Percentiles rank a stretch among this genome's conserved stretches.
Evolutionary conservation across 2,113 vertebrate genomes (phyloP).

Genomic region (Oryzias celebensis): DNA sequence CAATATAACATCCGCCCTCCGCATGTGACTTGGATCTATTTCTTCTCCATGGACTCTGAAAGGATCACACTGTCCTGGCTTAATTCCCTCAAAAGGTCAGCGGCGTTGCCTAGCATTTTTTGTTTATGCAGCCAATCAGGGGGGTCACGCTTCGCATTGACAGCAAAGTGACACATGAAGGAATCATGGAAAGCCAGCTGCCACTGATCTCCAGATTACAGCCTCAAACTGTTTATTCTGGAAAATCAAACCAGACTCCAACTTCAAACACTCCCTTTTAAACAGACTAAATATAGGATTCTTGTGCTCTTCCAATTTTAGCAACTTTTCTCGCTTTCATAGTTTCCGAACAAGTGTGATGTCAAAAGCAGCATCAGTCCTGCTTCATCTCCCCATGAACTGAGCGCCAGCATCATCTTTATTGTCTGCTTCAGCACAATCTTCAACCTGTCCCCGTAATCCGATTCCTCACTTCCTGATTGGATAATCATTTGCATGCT

Average conservation of each 20-base stretch:
- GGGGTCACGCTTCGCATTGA: conserved; percentile 23
- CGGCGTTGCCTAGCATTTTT: conserved; percentile 61
- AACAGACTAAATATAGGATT: conserved; percentile 41
- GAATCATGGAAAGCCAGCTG: conserved; percentile 35
- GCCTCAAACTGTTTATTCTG: conserved; percentile 8
- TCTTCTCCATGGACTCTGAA: conserved; percentile 42
- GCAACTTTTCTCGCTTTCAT: conserved; percentile 1
- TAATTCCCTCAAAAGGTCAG: conserved; percentile 73
- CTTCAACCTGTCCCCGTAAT: conserved; percentile 60
- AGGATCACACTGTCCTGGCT: conserved; percentile 64
- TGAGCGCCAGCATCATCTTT: conserved; percentile 29
- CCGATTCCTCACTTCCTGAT: conserved; percentile 70
- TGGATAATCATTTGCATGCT: conserved; percentile 72
- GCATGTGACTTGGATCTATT: conserved; percentile 49
- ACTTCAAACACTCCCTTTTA: conserved; percentile 22
- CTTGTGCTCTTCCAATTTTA: conserved; percentile 10
- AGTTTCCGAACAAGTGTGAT: conserved; percentile 7
- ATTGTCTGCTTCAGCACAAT: conserved; percentile 44
- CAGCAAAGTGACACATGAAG: conserved; percentile 33
- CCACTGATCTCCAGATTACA: conserved; percentile 18
- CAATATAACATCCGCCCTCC: conserved; percentile 38
- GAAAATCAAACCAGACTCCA: conserved; percentile 20
- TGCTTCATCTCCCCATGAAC: conserved; percentile 23
- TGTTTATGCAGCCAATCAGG: conserved; percentile 46
- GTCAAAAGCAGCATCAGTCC: conserved; percentile 5